Evolutionary conservation across 2,113 vertebrate genomes (phyloP).

Genomic region (Neopipo cinnamomea): DNA sequence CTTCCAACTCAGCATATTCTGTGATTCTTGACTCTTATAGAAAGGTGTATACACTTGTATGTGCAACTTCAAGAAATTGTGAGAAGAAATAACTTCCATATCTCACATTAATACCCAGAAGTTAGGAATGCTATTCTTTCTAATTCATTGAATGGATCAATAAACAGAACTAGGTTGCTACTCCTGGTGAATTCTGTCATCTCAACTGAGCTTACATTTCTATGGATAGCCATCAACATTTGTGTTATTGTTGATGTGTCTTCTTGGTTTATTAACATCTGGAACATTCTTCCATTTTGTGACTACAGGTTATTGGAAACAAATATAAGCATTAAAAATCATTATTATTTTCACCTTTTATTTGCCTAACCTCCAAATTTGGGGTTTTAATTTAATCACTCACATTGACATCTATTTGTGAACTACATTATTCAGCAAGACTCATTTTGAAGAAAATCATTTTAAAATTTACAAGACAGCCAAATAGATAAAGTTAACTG

Average conservation of each 20-base stretch:
- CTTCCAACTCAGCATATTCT: background rate
- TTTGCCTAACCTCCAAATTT: background rate
- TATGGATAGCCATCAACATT: background rate
- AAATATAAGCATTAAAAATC: background rate
- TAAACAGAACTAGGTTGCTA: background rate
- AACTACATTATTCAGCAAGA: background rate
- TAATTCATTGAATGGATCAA: background rate
- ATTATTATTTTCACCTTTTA: background rate
- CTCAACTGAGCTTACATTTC: too few relatives aligned
- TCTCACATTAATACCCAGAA: background rate
- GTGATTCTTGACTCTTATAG: background rate
- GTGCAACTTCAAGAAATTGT: background rate
- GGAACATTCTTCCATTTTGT: background rate
- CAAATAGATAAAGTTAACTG: background rate
- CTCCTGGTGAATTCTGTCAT: background rate
- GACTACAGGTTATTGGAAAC: background rate
- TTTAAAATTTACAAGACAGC: background rate
- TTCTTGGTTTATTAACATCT: background rate
- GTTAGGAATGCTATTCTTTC: background rate
- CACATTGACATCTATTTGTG: background rate
- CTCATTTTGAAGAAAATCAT: background rate
- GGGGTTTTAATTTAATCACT: background rate
- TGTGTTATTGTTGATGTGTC: background rate
- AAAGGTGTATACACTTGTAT: rapidly evolving
- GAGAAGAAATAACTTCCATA: background rate